Evolutionary conservation across 23 tunicate species (phyloP).

Genomic region (Botrylloides violaceus): DNA sequence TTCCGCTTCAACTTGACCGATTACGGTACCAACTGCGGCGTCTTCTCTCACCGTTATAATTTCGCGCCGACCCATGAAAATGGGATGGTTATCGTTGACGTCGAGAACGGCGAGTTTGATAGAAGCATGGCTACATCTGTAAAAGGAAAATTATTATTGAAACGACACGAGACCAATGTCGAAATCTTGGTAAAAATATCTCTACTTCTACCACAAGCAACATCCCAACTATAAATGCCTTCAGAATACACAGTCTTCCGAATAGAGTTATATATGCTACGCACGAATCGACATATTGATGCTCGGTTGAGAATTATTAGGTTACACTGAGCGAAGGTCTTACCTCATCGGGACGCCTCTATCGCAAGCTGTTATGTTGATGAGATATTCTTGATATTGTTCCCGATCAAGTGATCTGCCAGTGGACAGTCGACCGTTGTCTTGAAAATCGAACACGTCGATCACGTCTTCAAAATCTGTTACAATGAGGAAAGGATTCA

Average conservation of each 20-base stretch:
- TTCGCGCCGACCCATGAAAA: slow-evolving; percentile 22
- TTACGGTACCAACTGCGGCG: slow-evolving; percentile 30
- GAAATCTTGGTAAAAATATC: too few relatives aligned
- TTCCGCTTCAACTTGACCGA: slow-evolving; percentile 39
- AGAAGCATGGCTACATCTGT: slow-evolving; percentile 34
- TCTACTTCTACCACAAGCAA: too few relatives aligned
- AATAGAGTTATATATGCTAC: too few relatives aligned
- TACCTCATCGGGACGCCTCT: slow-evolving; percentile 9
- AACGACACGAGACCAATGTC: too few relatives aligned
- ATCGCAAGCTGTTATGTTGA: slow-evolving; percentile 13
- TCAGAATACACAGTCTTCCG: too few relatives aligned
- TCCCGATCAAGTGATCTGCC: slow-evolving; percentile 18
- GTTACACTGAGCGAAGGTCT: too few relatives aligned
- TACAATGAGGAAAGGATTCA: not conserved
- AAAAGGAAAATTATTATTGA: too few relatives aligned
- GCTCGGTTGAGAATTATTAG: too few relatives aligned
- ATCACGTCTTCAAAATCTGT: not conserved
- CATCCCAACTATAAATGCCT: too few relatives aligned
- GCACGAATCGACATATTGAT: too few relatives aligned
- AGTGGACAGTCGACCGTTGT: slow-evolving; percentile 1
- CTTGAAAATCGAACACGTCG: not conserved
- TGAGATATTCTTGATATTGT: slow-evolving; percentile 14
- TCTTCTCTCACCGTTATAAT: slow-evolving; percentile 47
- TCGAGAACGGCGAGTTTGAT: slow-evolving; percentile 47
- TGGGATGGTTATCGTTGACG: slow-evolving; percentile 63